phyloP scores from a whole-genome alignment of 2,113 vertebrate genomes.

The Bufo bufo region DNA sequence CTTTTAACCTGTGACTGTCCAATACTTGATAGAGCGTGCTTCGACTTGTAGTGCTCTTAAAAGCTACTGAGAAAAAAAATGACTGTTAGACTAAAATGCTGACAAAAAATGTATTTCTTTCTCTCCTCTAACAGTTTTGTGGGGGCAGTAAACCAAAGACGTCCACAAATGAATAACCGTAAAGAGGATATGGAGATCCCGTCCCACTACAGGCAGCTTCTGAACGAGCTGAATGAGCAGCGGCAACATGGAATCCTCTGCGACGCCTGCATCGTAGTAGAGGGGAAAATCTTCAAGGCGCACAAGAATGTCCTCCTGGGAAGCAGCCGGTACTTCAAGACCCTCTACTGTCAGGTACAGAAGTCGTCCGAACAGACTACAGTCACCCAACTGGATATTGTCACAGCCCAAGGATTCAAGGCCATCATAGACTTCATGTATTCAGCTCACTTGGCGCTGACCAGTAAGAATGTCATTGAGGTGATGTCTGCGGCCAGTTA shows the following conservation, averaged over 20 bases:
- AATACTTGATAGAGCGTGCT: background rate
- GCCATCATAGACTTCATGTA: conserved; percentile 99
- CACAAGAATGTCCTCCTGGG: conserved; percentile 96
- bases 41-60: background rate
- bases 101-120: background rate
- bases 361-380: conserved; percentile 91
- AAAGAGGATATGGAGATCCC: conserved; percentile 99
- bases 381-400: conserved; percentile 95
- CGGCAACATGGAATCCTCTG: conserved; percentile 95
- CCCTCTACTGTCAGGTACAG: conserved; percentile 97
- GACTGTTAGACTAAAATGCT: background rate
- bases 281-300: conserved; percentile 96
- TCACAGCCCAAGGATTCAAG: conserved; percentile 96
- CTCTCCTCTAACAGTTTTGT: conserved; percentile 1
- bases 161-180: conserved; percentile 92
- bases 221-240: conserved; percentile 95
- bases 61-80: background rate
- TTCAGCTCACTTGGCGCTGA: conserved; percentile 92
- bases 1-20: background rate
- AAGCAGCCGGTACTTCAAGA: conserved; percentile 98
- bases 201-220: conserved; percentile 96
- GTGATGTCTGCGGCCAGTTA: conserved; percentile 99
- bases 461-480: conserved; percentile 97
- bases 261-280: conserved; percentile 93
- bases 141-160: conserved; percentile 58